Conservation (phyloP, 2,113 vertebrate genomes). For the Cyprichromis sp. region DNA sequence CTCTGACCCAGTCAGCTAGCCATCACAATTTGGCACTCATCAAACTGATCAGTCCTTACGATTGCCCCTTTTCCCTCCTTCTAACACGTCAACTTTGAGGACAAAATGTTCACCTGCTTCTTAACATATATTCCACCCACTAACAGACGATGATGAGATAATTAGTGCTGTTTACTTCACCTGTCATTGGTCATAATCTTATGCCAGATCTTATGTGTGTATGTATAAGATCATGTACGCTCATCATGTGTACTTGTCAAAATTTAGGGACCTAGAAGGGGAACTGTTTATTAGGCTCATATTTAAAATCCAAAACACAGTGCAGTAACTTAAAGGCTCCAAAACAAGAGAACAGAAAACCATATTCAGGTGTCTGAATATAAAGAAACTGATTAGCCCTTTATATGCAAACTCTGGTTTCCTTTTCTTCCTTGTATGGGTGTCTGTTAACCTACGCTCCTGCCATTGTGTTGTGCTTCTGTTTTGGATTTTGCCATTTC, state of each 20-base stretch:
- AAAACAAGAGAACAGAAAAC: neutral
- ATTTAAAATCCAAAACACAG: neutral
- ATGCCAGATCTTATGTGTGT: neutral
- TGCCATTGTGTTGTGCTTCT: neutral
- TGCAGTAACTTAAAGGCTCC: neutral
- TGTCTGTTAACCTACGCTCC: neutral
- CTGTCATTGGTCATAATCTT: neutral
- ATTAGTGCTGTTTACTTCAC: neutral
- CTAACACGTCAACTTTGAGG: neutral
- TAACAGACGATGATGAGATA: neutral
- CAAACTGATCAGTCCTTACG: neutral
- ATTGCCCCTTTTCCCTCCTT: neutral
- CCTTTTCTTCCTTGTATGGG: neutral
- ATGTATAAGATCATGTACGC: neutral
- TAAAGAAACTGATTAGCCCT: neutral
- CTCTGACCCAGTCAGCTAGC: neutral
- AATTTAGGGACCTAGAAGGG: neutral
- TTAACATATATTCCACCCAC: neutral
- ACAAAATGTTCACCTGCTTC: neutral
- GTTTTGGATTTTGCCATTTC: neutral
- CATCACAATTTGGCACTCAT: neutral
- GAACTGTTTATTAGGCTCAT: neutral
- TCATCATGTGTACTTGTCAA: neutral
- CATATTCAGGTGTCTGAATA: neutral
- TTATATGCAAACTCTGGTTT: neutral